Evolutionary conservation across 1,140 invertebrate genomes (phyloP).

Genomic region (Drosophila pachea): DNA sequence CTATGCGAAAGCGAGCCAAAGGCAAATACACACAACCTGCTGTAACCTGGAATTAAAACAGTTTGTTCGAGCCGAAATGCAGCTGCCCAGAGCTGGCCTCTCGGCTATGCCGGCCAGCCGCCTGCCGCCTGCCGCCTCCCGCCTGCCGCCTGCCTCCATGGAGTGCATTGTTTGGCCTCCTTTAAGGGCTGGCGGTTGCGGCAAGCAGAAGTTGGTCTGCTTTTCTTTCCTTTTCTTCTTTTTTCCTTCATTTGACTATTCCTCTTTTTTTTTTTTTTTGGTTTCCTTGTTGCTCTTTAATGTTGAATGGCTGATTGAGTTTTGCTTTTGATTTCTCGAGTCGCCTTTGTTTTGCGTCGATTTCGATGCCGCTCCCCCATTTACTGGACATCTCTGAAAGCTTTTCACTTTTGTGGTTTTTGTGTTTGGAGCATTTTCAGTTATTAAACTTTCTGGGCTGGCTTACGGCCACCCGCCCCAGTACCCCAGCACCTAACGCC

Average conservation of each 20-base stretch:
- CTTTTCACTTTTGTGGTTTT: conserved; percentile 61
- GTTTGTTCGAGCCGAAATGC: conserved; percentile 57
- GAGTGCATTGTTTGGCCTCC: conserved; percentile 20
- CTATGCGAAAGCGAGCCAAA: not conserved
- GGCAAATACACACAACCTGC: not conserved
- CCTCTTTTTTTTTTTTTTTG: conserved; percentile 34
- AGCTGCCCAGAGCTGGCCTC: conserved; percentile 66
- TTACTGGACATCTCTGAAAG: conserved; percentile 56
- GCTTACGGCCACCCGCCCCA: no score
- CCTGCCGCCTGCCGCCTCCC: conserved; percentile 51
- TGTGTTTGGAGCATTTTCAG: conserved; percentile 64
- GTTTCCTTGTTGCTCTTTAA: conserved; percentile 45
- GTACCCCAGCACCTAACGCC: no score
- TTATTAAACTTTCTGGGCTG: conserved; percentile 63
- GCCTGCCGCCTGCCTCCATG: not conserved
- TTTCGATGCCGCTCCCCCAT: conserved; percentile 16
- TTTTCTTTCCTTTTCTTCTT: conserved; percentile 38
- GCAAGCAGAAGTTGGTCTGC: not conserved
- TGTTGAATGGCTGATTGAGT: conserved; percentile 75
- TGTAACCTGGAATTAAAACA: conserved; percentile 54
- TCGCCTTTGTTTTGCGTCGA: conserved; percentile 53
- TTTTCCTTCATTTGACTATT: conserved; percentile 25
- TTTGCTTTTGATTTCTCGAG: conserved; percentile 63
- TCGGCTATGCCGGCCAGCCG: conserved; percentile 44
- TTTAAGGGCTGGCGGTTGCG: no score